phyloP scores from a whole-genome alignment of 2,113 vertebrate genomes.

The Syngnathus floridae region DNA sequence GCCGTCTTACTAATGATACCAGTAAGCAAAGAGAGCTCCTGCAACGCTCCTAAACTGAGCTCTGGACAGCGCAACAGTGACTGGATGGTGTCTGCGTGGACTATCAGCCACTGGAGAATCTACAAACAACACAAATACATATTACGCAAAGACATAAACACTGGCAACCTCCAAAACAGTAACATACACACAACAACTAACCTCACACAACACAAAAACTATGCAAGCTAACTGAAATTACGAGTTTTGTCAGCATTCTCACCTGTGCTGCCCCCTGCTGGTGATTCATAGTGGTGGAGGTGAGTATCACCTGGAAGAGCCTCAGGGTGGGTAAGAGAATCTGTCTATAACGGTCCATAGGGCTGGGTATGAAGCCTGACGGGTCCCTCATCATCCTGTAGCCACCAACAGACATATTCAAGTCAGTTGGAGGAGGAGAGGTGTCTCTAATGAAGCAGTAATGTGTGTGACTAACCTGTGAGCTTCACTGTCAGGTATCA shows the following conservation, averaged over 20 bases:
- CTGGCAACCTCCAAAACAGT: background rate
- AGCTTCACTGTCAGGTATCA: conserved; percentile 85
- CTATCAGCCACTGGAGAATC: conserved; percentile 93
- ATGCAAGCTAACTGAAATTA: background rate
- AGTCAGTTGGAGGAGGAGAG: background rate
- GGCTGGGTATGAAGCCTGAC: conserved; percentile 87
- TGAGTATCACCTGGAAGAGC: conserved; percentile 90
- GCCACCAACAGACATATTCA: background rate
- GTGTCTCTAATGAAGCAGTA: background rate
- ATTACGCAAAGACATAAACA: background rate
- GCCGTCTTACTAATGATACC: conserved; percentile 97
- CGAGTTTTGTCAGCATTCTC: background rate
- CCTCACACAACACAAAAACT: background rate
- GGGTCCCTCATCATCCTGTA: conserved; percentile 73
- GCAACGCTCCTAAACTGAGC: conserved; percentile 79
- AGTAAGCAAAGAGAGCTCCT: conserved; percentile 87
- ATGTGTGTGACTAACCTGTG: conserved; percentile 71
- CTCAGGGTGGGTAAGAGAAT: conserved; percentile 88
- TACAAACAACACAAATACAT: conserved; percentile 14
- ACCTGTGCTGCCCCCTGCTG: conserved; percentile 93
- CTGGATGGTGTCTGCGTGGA: conserved; percentile 91
- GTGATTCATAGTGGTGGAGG: conserved; percentile 86
- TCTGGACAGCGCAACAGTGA: conserved; percentile 87
- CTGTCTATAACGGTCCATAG: conserved; percentile 87
- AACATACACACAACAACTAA: background rate